Conservation (phyloP, 2,797 vertebrate species). For the Chromobotia macracanthus region DNA sequence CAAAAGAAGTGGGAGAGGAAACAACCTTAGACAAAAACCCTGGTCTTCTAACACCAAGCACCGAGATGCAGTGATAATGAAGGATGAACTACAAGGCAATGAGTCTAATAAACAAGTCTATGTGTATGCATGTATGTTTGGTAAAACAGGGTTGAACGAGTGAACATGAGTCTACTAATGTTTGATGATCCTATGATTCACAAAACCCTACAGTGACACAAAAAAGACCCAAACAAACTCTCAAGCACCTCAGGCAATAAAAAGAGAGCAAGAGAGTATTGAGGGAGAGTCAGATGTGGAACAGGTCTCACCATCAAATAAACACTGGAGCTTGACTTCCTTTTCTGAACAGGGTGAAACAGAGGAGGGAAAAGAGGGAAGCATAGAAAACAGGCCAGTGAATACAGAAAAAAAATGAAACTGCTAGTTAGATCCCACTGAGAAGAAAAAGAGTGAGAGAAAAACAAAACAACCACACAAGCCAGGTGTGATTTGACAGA, state of each 20-base stretch:
- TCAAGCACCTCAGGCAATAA: slow-evolving; percentile 62
- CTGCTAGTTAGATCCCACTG: slow-evolving; percentile 67
- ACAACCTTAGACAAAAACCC: slow-evolving; percentile 20
- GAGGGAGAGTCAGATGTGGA: slow-evolving; percentile 62
- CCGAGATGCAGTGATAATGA: slow-evolving; percentile 46
- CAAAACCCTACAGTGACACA: slow-evolving; percentile 59
- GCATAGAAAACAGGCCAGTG: slow-evolving; percentile 82
- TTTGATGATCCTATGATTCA: slow-evolving; percentile 59
- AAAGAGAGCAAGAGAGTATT: slow-evolving; percentile 46
- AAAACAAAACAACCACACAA: slow-evolving; percentile 60
- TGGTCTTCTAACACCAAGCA: slow-evolving; percentile 50
- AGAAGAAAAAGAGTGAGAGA: slow-evolving; percentile 53
- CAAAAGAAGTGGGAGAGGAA: neutral
- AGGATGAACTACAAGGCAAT: slow-evolving; percentile 24
- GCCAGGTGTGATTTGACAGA: slow-evolving; percentile 58
- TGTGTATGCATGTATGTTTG: neutral
- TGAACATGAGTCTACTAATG: slow-evolving; percentile 62
- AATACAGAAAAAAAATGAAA: slow-evolving; percentile 73
- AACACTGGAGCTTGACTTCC: slow-evolving; percentile 99
- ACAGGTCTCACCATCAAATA: slow-evolving; percentile 98
- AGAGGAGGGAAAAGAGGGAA: slow-evolving; percentile 86
- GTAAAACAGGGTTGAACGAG: slow-evolving; percentile 57
- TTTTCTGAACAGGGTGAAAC: slow-evolving; percentile 98
- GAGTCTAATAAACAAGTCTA: slow-evolving; percentile 18
- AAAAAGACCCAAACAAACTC: slow-evolving; percentile 54